Base-by-base conservation (phyloP, 2,888 invertebrate species). In the Leptopilina myrica region DNA sequence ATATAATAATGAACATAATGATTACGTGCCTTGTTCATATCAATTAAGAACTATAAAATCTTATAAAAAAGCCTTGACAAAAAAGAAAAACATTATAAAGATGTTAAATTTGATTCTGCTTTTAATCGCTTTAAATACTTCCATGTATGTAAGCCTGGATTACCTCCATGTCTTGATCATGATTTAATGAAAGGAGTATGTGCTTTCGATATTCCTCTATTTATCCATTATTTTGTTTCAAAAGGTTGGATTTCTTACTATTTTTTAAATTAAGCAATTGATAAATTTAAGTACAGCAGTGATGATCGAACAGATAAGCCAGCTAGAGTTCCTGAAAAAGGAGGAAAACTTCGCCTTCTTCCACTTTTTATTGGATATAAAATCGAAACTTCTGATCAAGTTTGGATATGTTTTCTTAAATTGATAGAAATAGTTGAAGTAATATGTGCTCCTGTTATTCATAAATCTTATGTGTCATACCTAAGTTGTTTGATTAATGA, bases 101-200 rank as follows among this genome's bases (percentile, higher is more conserved):
- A n/a, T 56, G 11, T 56, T 56, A 56, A 56, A 56, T 43, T 43
- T 43, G 43, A 7, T 43, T 43, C 43, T 43, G 7, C 8, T 43
- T 43, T 43, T 1, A 43, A 56, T n/a, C 12, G n/a, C 56, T 56
- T 56, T 0, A 56, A 56, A 56, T n/a, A 73, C 43, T 43, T 11
- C 14, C 73, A 73, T 20, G 73, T 73, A 11, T 73, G 49, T 43
- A 9, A 33, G 14, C 73, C 73, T 15, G 43, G 73, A 8, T n/a
- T 73, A 14, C 73, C 73, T 5, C 73, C 73, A 5, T 73, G 73
- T 73, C 73, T 76, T 5, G 76, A 11, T 15, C 59, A 76, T 26
- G 76, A 76, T 14, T 56, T 76, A 53, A 20, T 76, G 76, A 62
- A 76, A 26, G 76, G 76, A 12, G 26, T 76, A 5, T 59, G 40